A percentile compares a stretch with the other conserved stretches of the same genome.
Evolutionary conservation across 2,113 vertebrate genomes (phyloP).

Genomic region (Crotalus helleri): DNA sequence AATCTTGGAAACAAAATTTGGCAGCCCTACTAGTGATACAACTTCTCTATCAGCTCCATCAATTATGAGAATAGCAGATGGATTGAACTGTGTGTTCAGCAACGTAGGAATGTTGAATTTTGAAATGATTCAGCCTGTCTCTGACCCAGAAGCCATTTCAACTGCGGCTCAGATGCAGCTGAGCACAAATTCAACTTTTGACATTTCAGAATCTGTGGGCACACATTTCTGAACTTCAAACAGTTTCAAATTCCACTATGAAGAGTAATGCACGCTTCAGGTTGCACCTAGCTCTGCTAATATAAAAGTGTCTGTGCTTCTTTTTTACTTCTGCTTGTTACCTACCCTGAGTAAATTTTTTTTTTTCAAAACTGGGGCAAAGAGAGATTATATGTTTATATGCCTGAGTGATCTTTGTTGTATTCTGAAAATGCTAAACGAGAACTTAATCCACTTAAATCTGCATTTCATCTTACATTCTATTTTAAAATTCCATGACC

Average conservation of each 20-base stretch:
- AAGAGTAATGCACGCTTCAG: background rate
- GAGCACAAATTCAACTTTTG: background rate
- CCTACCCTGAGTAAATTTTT: background rate
- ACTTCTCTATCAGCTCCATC: background rate
- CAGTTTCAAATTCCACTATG: background rate
- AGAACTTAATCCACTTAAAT: background rate
- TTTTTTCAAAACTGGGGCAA: background rate
- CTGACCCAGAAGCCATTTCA: background rate
- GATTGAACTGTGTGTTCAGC: background rate
- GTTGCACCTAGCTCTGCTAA: background rate
- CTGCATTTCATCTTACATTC: background rate
- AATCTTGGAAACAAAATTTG: background rate
- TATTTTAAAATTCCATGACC: background rate
- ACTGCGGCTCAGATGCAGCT: background rate
- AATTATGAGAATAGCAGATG: background rate
- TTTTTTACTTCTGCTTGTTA: background rate
- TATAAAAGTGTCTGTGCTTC: background rate
- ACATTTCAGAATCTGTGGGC: background rate
- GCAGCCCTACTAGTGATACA: background rate
- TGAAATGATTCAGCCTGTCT: background rate
- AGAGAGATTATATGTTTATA: background rate
- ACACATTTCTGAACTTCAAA: background rate
- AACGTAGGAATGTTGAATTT: background rate
- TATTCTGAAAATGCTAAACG: background rate
- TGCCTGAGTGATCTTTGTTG: background rate